A percentile compares a stretch with the other conserved stretches of the same genome.
Conservation (phyloP, 2,113 vertebrate species). For the Lota lota region DNA sequence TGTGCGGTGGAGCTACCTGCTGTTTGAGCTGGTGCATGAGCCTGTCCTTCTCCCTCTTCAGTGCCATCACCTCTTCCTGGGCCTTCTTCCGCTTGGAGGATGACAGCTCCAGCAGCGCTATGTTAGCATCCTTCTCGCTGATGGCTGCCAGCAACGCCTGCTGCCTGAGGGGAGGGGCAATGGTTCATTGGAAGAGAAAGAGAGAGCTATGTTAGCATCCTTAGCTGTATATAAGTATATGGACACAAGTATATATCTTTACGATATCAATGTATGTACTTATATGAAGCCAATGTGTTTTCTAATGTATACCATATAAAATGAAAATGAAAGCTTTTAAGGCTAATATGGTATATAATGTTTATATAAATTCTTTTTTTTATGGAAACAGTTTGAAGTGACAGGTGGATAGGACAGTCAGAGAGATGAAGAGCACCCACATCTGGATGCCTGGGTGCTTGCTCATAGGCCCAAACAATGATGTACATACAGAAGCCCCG, state of each 20-base stretch:
- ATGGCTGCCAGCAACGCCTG: slow-evolving; percentile 93
- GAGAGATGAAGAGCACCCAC: background rate
- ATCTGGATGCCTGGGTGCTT: slow-evolving; percentile 22
- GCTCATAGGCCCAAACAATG: slow-evolving; percentile 20
- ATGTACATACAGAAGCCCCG: slow-evolving; percentile 16
- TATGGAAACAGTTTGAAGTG: too few relatives aligned
- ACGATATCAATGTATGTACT: too few relatives aligned
- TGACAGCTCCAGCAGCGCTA: slow-evolving; percentile 92
- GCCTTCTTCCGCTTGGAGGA: slow-evolving; percentile 90
- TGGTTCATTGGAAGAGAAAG: background rate
- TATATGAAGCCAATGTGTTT: too few relatives aligned
- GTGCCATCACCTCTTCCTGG: slow-evolving; percentile 91
- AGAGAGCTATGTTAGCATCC: background rate
- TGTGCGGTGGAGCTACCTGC: slow-evolving; percentile 76
- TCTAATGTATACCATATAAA: too few relatives aligned
- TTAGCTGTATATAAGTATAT: background rate
- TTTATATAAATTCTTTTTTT: too few relatives aligned
- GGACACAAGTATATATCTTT: too few relatives aligned
- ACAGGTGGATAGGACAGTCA: background rate
- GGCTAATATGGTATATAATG: too few relatives aligned
- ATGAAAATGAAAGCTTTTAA: too few relatives aligned
- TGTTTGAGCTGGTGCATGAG: slow-evolving; percentile 95
- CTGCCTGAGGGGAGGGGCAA: slow-evolving; percentile 75
- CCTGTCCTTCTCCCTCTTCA: slow-evolving; percentile 93
- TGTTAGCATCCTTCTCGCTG: slow-evolving; percentile 97